phyloP scores from a whole-genome alignment of 2,797 vertebrate species.

The Sphenopsis melanotis region DNA sequence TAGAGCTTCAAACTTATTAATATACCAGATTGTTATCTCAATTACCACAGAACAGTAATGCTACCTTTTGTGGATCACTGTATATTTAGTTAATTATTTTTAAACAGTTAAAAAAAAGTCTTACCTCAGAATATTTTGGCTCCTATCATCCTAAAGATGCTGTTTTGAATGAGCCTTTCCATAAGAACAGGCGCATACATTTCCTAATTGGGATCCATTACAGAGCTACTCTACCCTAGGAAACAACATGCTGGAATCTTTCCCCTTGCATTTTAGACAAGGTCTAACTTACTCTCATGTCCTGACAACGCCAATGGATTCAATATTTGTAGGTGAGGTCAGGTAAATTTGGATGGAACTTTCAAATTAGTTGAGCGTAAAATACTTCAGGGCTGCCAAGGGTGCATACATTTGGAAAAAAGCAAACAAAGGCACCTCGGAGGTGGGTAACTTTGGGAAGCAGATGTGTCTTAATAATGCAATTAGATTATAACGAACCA shows the following conservation, averaged over 20 bases:
- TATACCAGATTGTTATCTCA: not conserved
- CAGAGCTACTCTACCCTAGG: not conserved
- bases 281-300: not conserved
- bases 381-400: not conserved
- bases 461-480: not conserved
- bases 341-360: not conserved
- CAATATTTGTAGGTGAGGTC: not conserved
- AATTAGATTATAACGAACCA: not conserved
- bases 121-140: not conserved
- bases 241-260: not conserved
- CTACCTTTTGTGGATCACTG: not conserved
- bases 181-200: not conserved
- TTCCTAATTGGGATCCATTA: not conserved
- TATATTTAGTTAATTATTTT: not conserved
- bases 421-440: accelerated
- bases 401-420: not conserved
- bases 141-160: not conserved
- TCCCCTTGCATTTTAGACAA: not conserved
- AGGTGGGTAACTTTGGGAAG: not conserved
- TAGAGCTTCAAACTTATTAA: not conserved
- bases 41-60: not conserved
- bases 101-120: not conserved
- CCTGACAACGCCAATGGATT: not conserved
- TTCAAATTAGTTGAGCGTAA: not conserved
- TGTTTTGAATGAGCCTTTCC: not conserved